Evolutionary conservation across 2,888 invertebrate genomes (phyloP).

Genomic region (Drosophila histrio): DNA sequence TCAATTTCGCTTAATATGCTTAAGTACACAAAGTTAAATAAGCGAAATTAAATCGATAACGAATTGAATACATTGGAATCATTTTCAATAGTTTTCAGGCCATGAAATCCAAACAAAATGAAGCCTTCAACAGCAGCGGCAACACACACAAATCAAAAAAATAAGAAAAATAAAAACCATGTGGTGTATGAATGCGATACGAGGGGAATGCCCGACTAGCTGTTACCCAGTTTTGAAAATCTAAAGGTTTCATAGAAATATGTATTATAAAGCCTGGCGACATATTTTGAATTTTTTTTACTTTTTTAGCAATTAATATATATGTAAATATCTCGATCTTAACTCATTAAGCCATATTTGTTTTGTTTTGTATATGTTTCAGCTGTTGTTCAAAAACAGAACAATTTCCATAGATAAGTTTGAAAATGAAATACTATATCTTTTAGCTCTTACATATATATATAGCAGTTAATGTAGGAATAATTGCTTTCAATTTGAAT

Average conservation of each 20-base stretch:
- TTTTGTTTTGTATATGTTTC: too few species aligned
- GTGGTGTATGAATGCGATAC: background rate
- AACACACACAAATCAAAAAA: constrained; percentile 46
- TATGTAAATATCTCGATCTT: too few species aligned
- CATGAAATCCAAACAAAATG: constrained; percentile 66
- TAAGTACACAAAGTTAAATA: constrained; percentile 50
- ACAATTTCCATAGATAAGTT: too few species aligned
- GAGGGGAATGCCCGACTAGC: background rate
- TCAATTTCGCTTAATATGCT: constrained; percentile 48
- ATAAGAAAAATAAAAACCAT: background rate
- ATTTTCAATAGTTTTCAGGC: constrained; percentile 61
- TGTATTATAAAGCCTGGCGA: background rate
- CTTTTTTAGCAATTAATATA: too few species aligned
- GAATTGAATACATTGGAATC: constrained; percentile 48
- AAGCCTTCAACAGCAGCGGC: constrained; percentile 53
- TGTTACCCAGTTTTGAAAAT: background rate
- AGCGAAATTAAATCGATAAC: constrained; percentile 44
- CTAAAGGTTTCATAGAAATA: background rate
- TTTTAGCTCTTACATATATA: too few species aligned
- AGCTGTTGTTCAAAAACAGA: too few species aligned
- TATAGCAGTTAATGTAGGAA: too few species aligned
- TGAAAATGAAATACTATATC: too few species aligned
- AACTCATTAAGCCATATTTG: too few species aligned
- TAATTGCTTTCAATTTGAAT: too few species aligned
- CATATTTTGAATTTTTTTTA: too few species aligned